These are phyloP conservation scores for Marasmarcha lunaedactyla DNA, from an alignment of 2,888 invertebrate genomes.

Conservation along the genomic window DNA sequence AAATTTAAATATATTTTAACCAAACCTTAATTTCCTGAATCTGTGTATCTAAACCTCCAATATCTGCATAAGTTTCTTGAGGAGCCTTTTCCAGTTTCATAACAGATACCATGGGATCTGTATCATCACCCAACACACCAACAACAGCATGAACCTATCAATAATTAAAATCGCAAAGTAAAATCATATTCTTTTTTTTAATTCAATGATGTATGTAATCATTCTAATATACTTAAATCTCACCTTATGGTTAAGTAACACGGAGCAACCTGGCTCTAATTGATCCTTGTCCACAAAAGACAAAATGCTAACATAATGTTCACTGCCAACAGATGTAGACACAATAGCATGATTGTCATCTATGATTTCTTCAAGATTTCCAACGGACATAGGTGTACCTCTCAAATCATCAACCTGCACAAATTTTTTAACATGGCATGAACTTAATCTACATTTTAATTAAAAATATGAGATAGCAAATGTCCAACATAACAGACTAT, in stretches of 20 bases:
- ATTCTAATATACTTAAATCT: neutral
- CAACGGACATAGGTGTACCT: conserved; percentile 99
- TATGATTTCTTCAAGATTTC: conserved; percentile 99
- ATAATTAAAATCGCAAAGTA: neutral
- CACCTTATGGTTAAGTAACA: conserved; percentile 96
- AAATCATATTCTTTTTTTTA: neutral
- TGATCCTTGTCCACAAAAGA: conserved; percentile 99
- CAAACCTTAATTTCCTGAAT: conserved; percentile 76
- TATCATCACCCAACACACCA: conserved; percentile 98
- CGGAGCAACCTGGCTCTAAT: conserved; percentile 98
- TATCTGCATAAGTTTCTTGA: conserved; percentile 99
- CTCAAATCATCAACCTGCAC: conserved; percentile 91
- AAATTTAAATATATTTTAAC: too few species aligned
- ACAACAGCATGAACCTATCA: conserved; percentile 96
- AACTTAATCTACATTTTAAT: neutral
- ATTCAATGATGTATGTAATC: neutral
- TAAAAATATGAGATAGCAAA: neutral
- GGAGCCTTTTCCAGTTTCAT: conserved; percentile 99
- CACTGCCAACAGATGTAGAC: conserved; percentile 98
- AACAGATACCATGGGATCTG: conserved; percentile 99
- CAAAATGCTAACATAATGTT: conserved; percentile 98
- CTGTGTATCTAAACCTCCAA: conserved; percentile 96
- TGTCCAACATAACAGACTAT: neutral
- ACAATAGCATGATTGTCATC: conserved; percentile 99
- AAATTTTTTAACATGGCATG: conserved; percentile 1